Evolutionary conservation across 2,888 invertebrate genomes (phyloP), one percentile per base, ranked within the genome.

Genomic region (Icerya purchasi): DNA sequence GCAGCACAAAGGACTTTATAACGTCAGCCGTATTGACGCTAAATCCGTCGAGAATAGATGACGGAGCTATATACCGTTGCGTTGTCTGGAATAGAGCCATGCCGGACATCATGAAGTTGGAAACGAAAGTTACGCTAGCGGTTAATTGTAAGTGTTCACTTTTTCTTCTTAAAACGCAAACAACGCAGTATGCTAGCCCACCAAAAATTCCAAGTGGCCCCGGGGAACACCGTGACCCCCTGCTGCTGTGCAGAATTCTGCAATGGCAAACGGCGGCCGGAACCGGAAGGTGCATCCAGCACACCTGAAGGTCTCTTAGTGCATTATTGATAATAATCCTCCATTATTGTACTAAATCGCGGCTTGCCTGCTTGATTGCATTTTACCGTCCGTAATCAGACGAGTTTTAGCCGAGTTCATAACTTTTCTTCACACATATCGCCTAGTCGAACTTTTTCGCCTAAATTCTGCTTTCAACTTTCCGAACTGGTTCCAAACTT

Each of bases 11-110:
- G 63, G 81, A 83, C 64, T 81, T 82, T 67, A 79, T 85, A 22
- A 85, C 87, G 19, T 80, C 82, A 56, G 83, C 84, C 2, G 84
- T 85, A 8, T 75, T 91, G 56, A 75, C 80, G 24, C 74, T 92
- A 65, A 80, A 78, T 62, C 91, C 92, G 2, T 78, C 79, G 25
- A 81, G 86, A 64, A 86, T 87, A 64, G 90, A 92, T 71, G 90
- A 92, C 69, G 83, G 84, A 10, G 84, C 86, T 61, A 77, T 79
- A 57, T 90, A 84, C 73, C 79, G 84, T 62, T 92, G 92, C 72
- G 84, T 85, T 64, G 90, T 92, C 57, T 83, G 85, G 78, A 92
- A 92, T 74, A 77, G 91, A 54, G 92, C 91, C 64, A 84, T 92
- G 80, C 78, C 82, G 1, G 82, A 84, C 61, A 84, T 84, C 52